Base-by-base conservation (phyloP, 2,888 invertebrate species). In the Leucophenga montana region DNA sequence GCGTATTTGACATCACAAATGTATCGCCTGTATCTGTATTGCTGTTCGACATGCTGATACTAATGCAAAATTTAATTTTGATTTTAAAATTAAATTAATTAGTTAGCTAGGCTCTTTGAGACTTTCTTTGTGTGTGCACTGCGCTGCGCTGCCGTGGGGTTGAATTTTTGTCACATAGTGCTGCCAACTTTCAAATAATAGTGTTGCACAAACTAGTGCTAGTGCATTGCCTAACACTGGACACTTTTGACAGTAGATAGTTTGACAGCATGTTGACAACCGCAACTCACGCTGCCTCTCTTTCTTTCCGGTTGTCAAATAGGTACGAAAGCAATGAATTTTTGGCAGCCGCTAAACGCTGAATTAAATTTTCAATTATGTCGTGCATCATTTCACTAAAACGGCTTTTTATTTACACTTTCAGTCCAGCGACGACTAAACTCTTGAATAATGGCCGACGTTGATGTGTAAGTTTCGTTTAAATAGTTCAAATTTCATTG, bases 391-490 rank as follows among this genome's bases (percentile, higher is more conserved):
- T 33, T 66, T 39, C 70, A 71, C 69, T 78, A 79, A 73, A 70
- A 33, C 66, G 8, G 67, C 71, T 75, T 77, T 59, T 80, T 64
- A 53, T 69, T 72, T 75, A 68, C 71, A 66, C 71, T 88, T 88
- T 72, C 79, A 89, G 88, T 85, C 75, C 76, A 79, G 78, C 78
- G 85, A 83, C 84, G 81, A 83, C 84, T 72, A 72, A 79, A 77
- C 76, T 80, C 79, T 69, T 89, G 89, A 92, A 89, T 78, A 90
- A 95, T 95, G 95, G 94, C 94, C 86, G 94, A 95, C 90, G 92
- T 92, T 87, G 94, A 94, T 90, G 93, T 92, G 94, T 95, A 91
- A 94, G 94, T 94, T 88, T 0, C 59, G 33, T 46, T 68, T 22
- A 11, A 54, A 56, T 8, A 6, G n/a, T 14, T 0, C 13, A 44